Percentiles rank a stretch among this genome's conserved stretches.
phyloP scores from a whole-genome alignment of 2,888 invertebrate genomes.

The Ecliptopera silaceata region DNA sequence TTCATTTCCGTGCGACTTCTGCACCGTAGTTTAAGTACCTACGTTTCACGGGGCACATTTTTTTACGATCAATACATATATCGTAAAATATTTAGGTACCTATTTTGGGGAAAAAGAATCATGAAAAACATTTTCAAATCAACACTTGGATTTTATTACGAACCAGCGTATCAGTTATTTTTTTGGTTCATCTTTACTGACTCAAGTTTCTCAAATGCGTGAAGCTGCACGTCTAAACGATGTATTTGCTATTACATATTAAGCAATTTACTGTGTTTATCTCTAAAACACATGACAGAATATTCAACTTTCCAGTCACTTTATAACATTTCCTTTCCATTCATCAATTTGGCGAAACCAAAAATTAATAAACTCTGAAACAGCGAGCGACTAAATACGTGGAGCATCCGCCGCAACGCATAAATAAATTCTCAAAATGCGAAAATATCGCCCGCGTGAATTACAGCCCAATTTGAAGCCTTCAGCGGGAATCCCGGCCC shows the following conservation, averaged over 20 bases:
- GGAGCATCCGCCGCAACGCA: constrained; percentile 12
- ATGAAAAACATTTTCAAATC: too few relatives aligned
- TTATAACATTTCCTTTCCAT: neutral
- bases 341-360: constrained; percentile 16
- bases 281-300: neutral
- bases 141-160: too few relatives aligned
- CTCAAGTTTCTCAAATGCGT: too few relatives aligned
- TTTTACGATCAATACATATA: too few relatives aligned
- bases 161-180: too few relatives aligned
- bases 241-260: too few relatives aligned
- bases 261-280: too few relatives aligned
- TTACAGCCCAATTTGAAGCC: constrained; percentile 21
- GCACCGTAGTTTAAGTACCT: constrained; percentile 1
- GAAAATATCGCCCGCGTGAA: constrained; percentile 23
- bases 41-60: neutral
- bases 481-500: constrained; percentile 16
- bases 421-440: constrained; percentile 17
- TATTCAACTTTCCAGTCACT: neutral
- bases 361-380: constrained; percentile 20
- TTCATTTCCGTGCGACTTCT: constrained; percentile 27
- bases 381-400: constrained; percentile 7
- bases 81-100: too few relatives aligned
- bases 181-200: too few relatives aligned
- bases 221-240: too few relatives aligned
- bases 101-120: too few relatives aligned